phyloP scores from a whole-genome alignment of 2,797 vertebrate species.

The Brotogeris chrysoptera region DNA sequence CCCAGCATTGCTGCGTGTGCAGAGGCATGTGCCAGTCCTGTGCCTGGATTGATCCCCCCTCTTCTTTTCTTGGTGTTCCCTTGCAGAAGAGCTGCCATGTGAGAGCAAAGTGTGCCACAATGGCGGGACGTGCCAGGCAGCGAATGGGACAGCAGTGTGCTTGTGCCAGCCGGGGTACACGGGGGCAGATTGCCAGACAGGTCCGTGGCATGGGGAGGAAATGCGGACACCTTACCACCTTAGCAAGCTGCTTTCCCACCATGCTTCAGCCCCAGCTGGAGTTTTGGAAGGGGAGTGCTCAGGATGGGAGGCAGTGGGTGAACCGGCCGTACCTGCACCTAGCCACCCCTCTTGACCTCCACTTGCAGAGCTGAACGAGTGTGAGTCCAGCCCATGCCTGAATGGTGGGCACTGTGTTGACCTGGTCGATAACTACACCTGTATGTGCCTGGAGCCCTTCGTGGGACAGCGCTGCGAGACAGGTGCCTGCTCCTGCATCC shows the following conservation, averaged over 20 bases:
- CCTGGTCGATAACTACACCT: constrained; percentile 84
- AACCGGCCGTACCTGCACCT: background rate
- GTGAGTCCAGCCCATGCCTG: constrained; percentile 86
- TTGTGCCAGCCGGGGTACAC: constrained; percentile 70
- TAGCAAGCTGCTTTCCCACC: background rate
- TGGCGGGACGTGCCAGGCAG: constrained; percentile 65
- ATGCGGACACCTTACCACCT: background rate
- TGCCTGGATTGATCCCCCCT: accelerated
- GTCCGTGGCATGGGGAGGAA: constrained; percentile 1
- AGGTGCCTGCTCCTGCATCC: constrained; percentile 76
- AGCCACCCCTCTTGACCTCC: background rate
- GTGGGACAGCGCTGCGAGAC: constrained; percentile 87
- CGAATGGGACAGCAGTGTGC: constrained; percentile 48
- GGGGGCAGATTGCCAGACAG: constrained; percentile 69
- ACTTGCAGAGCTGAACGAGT: constrained; percentile 85
- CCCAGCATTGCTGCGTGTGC: accelerated
- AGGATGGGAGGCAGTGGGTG: background rate
- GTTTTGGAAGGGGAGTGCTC: background rate
- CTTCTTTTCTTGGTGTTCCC: background rate
- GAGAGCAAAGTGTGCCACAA: constrained; percentile 73
- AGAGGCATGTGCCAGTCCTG: background rate
- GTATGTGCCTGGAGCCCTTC: constrained; percentile 82
- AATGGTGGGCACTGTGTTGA: constrained; percentile 87
- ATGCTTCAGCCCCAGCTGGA: background rate
- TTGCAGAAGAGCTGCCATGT: constrained; percentile 72